Base-by-base conservation (phyloP, 2,113 vertebrate species). In the Passerina amoena region DNA sequence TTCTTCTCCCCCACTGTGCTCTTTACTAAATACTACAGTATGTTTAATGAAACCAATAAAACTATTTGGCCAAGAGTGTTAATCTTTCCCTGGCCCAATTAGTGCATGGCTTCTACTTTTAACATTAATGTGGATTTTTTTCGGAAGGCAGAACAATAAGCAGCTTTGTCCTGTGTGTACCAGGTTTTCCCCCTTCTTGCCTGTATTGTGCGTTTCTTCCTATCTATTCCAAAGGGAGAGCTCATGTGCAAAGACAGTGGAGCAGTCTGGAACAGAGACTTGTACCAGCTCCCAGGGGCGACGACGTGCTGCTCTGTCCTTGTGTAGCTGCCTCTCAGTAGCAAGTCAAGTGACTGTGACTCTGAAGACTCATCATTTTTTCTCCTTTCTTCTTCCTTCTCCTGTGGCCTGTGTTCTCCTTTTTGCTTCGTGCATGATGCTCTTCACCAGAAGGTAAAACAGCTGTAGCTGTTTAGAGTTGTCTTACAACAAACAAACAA, bases 201-300 rank as follows among this genome's bases (percentile, higher is more conserved):
- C 35, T 79, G 48, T 47, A 77, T 82, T 96, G 88, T 94, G 66
- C 33, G 0, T 94, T 96, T 97, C 87, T 98, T 96, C 94, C 96
- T 96, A 97, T 96, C 92, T 96, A 13, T 96, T 91, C 92, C 93
- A 63, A 76, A 91, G 94, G 79, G 92, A 96, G 78, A 94, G 57
- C 68, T 96, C 70, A 54, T 35, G 40, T 65, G 64, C 65, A 86
- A 81, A 92, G 91, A 70, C 64, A 81, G 83, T 75, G 57, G 79
- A 86, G 47, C 54, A 89, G 2, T 69, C 82, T 65, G 69, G 82
- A 86, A 51, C 66, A 54, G 93, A 75, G 68, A 59, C 48, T 91
- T 69, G 12, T 35, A 75, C 59, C 53, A 70, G 37, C 65, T 95
- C 80, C 86, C n/a, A 15, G 50, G 60, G 59, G 44, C 69, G 10